Evolutionary conservation across 2,113 vertebrate genomes (phyloP).

Genomic region (Datnioides undecimradiatus): DNA sequence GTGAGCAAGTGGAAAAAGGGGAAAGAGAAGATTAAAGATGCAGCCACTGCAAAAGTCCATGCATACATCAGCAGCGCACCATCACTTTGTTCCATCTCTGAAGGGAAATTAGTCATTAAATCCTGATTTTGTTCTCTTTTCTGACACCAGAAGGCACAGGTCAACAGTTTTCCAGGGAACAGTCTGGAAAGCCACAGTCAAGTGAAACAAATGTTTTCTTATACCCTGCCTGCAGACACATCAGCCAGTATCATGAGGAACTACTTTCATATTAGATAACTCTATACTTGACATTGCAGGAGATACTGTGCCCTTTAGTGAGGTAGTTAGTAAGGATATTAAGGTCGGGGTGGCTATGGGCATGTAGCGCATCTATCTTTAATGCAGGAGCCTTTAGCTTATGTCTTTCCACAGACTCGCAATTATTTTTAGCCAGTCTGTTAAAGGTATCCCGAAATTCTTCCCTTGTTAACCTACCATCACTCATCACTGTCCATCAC

Average conservation of each 20-base stretch:
- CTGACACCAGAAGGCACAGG: background rate
- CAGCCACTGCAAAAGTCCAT: constrained; percentile 22
- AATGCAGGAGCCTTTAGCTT: background rate
- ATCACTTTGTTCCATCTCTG: constrained; percentile 10
- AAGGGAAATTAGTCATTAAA: constrained; percentile 31
- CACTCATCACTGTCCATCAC: too few species aligned
- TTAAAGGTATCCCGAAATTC: background rate
- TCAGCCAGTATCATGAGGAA: background rate
- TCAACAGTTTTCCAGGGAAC: constrained; percentile 28
- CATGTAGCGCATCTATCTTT: background rate
- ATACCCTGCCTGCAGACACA: constrained; percentile 1
- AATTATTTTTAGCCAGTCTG: background rate
- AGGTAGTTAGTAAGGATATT: background rate
- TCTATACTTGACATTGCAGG: background rate
- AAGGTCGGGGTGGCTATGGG: background rate
- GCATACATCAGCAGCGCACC: constrained; percentile 32
- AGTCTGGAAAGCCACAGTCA: background rate
- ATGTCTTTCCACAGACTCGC: background rate
- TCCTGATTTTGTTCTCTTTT: constrained; percentile 17
- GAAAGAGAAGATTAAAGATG: constrained; percentile 48
- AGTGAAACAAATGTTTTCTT: constrained; percentile 16
- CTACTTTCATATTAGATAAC: background rate
- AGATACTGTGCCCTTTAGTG: background rate
- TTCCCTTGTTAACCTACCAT: too few species aligned
- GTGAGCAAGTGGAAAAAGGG: constrained; percentile 30